Evolutionary conservation across 2,113 vertebrate species (phyloP), one percentile per base, ranked within the genome.

Genomic region (Hiodon alosoides): DNA sequence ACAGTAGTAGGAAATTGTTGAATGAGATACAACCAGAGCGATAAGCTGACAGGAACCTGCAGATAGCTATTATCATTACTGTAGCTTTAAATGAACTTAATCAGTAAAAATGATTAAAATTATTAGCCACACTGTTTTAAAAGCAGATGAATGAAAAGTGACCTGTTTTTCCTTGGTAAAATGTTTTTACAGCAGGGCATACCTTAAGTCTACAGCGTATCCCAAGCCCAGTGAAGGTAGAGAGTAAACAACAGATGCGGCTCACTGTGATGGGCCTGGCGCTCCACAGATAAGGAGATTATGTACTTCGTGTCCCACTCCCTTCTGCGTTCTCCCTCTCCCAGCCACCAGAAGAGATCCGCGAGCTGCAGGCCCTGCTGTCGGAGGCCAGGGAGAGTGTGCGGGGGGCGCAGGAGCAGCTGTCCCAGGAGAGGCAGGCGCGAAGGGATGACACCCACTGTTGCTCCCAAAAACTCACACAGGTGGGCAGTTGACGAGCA

Each of bases 401-500:
- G 67, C 82, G 82, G 48, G 87, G 88, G 58, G 85, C 91, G 67
- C 91, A 93, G 82, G 93, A 93, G 82, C 93, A 95, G 80, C 89
- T 94, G 52, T 89, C 90, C 0, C 90, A 93, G 81, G 94, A 96
- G 81, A 92, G 85, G 74, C 90, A 92, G 79, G 86, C 91, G 51
- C 91, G 91, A 76, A 90, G 89, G 78, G 93, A 94, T 0, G 90
- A 93, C 76, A 85, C 90, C 10, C 90, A 93, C 17, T 89, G 81
- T 83, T 93, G 90, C 85, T 91, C 90, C 2, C 93, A 93, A 86
- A 95, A 89, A 87, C 85, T 98, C 79, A 88, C 89, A 79, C 94
- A 97, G 94, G 97, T 98, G 79, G 31, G 31, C 31, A 31, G 31
- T 31, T 31, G 31, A 31, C 31, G 31, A 31, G 31, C 31, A 31